phyloP scores from a whole-genome alignment of 2,113 vertebrate species.

The Anser cygnoides region DNA sequence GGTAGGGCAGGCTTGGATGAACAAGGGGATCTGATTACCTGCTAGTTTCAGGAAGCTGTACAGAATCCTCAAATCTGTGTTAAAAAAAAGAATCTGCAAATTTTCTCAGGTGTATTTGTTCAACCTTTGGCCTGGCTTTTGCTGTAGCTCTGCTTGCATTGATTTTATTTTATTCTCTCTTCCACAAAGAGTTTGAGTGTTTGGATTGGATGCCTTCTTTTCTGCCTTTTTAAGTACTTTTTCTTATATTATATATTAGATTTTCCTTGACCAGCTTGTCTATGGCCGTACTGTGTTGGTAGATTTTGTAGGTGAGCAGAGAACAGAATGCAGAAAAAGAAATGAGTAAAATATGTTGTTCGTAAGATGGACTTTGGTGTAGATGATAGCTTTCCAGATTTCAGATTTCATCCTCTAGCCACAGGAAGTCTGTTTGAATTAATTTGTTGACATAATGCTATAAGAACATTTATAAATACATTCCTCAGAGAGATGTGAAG shows the following conservation, averaged over 20 bases:
- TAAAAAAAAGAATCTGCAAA: not conserved
- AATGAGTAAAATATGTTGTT: not conserved
- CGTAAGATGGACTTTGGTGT: not conserved
- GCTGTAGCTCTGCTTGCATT: not conserved
- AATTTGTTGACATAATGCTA: slow-evolving; percentile 19
- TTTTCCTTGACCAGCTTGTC: not conserved
- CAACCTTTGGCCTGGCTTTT: not conserved
- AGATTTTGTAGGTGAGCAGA: not conserved
- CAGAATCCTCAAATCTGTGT: not conserved
- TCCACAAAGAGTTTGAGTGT: not conserved
- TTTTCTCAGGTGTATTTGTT: not conserved
- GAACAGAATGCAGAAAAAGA: not conserved
- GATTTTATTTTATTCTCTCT: not conserved
- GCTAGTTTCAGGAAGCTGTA: not conserved
- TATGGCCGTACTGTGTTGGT: not conserved
- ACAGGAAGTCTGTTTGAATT: slow-evolving; percentile 2
- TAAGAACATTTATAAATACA: not conserved
- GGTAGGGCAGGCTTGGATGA: not conserved
- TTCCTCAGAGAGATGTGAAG: not conserved
- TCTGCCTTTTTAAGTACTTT: not conserved
- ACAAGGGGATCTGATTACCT: not conserved
- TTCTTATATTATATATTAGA: not conserved
- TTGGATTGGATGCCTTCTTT: not conserved
- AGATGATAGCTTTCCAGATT: not conserved
- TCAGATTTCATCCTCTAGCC: not conserved